Evolutionary conservation across 2,888 invertebrate species (phyloP).

Genomic region (Eristalis intricaria): DNA sequence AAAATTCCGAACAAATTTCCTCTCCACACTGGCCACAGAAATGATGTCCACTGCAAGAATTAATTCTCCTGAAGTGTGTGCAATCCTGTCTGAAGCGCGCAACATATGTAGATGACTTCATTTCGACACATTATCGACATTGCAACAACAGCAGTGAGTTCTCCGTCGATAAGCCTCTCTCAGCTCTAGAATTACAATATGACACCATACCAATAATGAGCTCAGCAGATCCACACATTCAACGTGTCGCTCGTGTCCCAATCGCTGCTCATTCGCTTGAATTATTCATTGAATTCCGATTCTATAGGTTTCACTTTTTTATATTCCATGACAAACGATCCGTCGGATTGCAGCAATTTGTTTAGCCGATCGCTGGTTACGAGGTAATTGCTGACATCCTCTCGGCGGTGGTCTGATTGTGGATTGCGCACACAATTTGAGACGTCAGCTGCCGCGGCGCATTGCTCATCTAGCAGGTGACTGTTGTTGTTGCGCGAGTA

Average conservation of each 20-base stretch:
- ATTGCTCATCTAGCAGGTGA: background rate
- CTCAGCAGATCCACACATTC: background rate
- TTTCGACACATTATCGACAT: no score
- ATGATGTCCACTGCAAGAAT: no score
- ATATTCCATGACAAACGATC: background rate
- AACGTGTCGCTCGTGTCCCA: background rate
- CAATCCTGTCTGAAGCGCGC: no score
- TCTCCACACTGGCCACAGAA: no score
- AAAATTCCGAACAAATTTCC: no score
- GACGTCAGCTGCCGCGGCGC: background rate
- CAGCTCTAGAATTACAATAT: background rate
- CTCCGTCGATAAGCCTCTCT: background rate
- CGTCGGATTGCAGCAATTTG: slow-evolving; percentile 1
- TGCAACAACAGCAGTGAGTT: background rate
- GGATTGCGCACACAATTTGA: background rate
- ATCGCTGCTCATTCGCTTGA: slow-evolving; percentile 5
- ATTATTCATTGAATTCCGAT: slow-evolving; percentile 21
- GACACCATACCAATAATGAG: background rate
- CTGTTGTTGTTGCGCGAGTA: background rate
- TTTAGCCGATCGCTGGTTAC: background rate
- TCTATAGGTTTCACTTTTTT: slow-evolving; percentile 19
- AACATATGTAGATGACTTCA: no score
- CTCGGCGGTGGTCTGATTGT: background rate
- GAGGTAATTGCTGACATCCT: slow-evolving; percentile 1
- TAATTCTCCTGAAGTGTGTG: no score